phyloP scores from a whole-genome alignment of 2,797 vertebrate genomes.

The Aythya fuligula region DNA sequence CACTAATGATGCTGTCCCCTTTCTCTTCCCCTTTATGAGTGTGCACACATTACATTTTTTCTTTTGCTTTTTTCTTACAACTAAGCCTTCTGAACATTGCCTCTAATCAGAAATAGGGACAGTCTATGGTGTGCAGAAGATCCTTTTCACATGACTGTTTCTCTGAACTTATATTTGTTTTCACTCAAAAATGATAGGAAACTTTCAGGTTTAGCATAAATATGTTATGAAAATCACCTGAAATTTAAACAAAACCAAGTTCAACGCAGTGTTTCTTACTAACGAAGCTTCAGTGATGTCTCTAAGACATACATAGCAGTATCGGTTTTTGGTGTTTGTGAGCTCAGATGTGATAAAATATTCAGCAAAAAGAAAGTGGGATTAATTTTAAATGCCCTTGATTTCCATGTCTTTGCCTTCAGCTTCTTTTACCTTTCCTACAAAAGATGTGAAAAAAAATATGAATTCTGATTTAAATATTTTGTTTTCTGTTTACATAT shows the following conservation, averaged over 20 bases:
- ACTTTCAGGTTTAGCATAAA: neutral
- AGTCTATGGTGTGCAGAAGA: neutral
- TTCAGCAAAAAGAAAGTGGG: neutral
- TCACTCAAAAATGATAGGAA: neutral
- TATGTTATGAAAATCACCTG: neutral
- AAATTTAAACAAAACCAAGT: neutral
- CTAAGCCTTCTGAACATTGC: neutral
- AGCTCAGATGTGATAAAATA: neutral
- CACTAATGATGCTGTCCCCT: neutral
- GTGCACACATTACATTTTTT: accelerated
- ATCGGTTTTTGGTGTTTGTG: neutral
- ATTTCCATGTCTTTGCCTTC: neutral
- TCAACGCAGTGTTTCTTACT: neutral
- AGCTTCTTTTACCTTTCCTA: neutral
- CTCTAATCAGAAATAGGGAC: neutral
- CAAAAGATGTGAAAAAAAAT: neutral
- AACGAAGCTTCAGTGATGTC: neutral
- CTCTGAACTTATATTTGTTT: neutral
- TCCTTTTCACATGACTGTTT: neutral
- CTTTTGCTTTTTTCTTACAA: neutral
- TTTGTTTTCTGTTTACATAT: neutral
- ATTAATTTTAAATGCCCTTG: neutral
- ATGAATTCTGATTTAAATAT: neutral
- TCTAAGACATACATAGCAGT: neutral
- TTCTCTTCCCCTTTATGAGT: neutral